These are phyloP conservation scores for Musca vetustissima DNA, from an alignment of 1,140 invertebrate genomes.

Conservation along the genomic window DNA sequence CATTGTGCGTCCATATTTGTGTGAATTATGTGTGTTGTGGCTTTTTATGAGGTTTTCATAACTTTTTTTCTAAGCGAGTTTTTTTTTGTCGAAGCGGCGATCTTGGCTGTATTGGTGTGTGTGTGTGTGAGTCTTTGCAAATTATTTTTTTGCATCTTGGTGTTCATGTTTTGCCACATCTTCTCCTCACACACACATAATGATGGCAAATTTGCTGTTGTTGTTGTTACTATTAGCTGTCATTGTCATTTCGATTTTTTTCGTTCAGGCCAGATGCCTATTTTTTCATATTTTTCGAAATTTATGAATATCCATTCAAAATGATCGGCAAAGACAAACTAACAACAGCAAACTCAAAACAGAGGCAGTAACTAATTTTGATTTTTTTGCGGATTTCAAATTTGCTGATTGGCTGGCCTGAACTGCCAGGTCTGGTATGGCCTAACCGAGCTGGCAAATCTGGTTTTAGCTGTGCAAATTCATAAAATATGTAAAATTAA, in stretches of 20 bases:
- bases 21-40: too few relatives aligned
- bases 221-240: too few relatives aligned
- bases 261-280: too few relatives aligned
- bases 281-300: slow-evolving; percentile 9
- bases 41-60: too few relatives aligned
- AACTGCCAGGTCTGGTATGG: background rate
- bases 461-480: background rate
- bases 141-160: background rate
- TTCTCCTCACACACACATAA: background rate
- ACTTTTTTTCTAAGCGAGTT: background rate
- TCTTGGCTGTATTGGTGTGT: background rate
- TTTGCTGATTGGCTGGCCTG: slow-evolving; percentile 4
- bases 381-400: too few relatives aligned
- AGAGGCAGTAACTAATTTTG: background rate
- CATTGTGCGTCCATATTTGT: too few relatives aligned
- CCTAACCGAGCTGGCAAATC: background rate
- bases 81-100: background rate
- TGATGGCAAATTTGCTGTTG: slow-evolving; percentile 4
- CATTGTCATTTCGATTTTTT: too few relatives aligned
- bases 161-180: background rate
- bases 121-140: background rate
- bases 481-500: slow-evolving; percentile 20
- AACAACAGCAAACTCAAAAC: slow-evolving; percentile 2
- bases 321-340: background rate
- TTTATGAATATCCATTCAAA: background rate